Percentiles rank a stretch among this genome's conserved stretches.
Evolutionary conservation across 2,888 invertebrate species (phyloP).

Genomic region (Hoplodrina blanda): DNA sequence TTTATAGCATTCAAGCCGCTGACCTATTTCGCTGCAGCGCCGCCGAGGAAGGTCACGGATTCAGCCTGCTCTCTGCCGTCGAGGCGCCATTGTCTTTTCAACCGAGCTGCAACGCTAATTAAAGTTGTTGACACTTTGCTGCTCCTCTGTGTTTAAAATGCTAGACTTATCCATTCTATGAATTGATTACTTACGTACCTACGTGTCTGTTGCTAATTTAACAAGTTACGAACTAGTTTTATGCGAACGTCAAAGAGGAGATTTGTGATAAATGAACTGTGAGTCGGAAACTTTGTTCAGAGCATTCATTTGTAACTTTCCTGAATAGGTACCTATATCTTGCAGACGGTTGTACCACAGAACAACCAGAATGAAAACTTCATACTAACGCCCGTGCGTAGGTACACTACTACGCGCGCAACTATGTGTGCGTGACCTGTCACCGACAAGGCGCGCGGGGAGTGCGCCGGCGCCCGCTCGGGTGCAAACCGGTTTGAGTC

Average conservation of each 20-base stretch:
- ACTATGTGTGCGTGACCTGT: too few species aligned
- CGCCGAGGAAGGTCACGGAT: conserved; percentile 90
- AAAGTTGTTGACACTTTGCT: conserved; percentile 88
- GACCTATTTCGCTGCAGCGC: conserved; percentile 90
- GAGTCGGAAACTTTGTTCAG: conserved; percentile 17
- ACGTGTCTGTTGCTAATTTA: conserved; percentile 39
- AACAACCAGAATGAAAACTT: too few species aligned
- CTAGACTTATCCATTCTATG: conserved; percentile 66
- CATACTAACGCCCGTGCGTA: too few species aligned
- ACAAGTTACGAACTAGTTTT: conserved; percentile 14
- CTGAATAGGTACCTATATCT: not conserved
- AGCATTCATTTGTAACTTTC: conserved; percentile 12
- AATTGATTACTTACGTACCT: conserved; percentile 63
- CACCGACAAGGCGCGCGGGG: too few species aligned
- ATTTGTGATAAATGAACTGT: conserved; percentile 19
- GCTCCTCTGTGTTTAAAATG: conserved; percentile 74
- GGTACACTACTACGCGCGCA: too few species aligned
- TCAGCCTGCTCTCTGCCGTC: conserved; percentile 86
- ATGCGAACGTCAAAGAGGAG: not conserved
- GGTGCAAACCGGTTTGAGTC: too few species aligned
- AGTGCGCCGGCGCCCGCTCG: too few species aligned
- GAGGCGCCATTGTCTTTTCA: conserved; percentile 88
- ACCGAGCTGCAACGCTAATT: conserved; percentile 89
- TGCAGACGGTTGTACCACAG: conserved; percentile 20
- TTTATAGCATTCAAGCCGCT: conserved; percentile 90